phyloP scores from a whole-genome alignment of 1,140 invertebrate genomes.

The Pseudachorutes palmiensis region DNA sequence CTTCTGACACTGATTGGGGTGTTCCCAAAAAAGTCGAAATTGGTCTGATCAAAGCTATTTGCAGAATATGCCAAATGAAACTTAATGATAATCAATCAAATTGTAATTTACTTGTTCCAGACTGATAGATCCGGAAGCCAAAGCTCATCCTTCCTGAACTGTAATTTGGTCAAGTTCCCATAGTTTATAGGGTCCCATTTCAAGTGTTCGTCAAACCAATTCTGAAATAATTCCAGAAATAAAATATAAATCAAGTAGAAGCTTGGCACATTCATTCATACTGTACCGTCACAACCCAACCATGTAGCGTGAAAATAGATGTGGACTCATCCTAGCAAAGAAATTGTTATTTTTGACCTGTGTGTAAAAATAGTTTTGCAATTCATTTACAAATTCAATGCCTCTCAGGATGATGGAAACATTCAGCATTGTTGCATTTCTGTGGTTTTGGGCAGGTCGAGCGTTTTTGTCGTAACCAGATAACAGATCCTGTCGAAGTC shows the following conservation, averaged over 20 bases:
- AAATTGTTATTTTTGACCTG: background rate
- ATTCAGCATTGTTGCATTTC: constrained; percentile 24
- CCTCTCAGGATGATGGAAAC: constrained; percentile 22
- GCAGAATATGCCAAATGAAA: too few relatives aligned
- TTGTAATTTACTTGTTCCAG: constrained; percentile 43
- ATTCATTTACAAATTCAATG: constrained; percentile 34
- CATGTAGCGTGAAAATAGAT: constrained; percentile 26
- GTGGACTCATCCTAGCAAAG: constrained; percentile 27
- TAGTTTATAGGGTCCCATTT: constrained; percentile 43
- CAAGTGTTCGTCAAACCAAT: constrained; percentile 43
- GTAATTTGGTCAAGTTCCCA: constrained; percentile 41
- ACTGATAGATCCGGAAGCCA: constrained; percentile 45
- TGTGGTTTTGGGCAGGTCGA: constrained; percentile 26
- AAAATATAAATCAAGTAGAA: background rate
- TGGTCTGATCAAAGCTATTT: constrained; percentile 33
- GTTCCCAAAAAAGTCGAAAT: constrained; percentile 37
- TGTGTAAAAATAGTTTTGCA: background rate
- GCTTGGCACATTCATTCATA: background rate
- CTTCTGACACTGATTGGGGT: constrained; percentile 23
- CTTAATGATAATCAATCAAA: background rate
- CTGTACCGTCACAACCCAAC: constrained; percentile 31
- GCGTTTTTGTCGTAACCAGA: constrained; percentile 28
- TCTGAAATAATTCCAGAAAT: constrained; percentile 3
- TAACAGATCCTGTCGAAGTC: constrained; percentile 23
- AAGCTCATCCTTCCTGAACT: constrained; percentile 42